Base-by-base conservation (phyloP, 2,888 invertebrate genomes). In the Drosophila sordidula region DNA sequence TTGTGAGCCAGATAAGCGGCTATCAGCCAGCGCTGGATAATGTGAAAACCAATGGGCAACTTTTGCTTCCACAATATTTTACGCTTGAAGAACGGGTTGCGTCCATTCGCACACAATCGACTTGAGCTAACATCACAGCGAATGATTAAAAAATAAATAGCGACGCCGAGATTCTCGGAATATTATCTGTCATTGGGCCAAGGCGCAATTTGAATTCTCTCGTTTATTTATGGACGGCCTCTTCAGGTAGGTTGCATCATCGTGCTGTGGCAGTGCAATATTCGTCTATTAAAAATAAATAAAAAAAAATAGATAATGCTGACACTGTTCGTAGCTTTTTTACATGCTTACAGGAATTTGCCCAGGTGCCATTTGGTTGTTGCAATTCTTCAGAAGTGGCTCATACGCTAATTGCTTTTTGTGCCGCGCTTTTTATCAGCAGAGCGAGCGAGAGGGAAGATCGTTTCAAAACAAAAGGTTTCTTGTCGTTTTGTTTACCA, bases 1-100 rank as follows among this genome's bases (percentile, higher is more conserved):
- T 75, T 75, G 62, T 56, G 66, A 52, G 61, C 12, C 66, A 75
- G 75, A 75, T 75, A 75, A 75, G 75, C 67, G 8, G 42, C 16
- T 71, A 71, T 75, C 71, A 57, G 54, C 14, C n/a, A 41, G 34
- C n/a, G 51, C 45, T 75, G 74, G 70, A 75, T 75, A 70, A 65
- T 70, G 52, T 47, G 14, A 9, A 39, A 39, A 25, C 6, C 8
- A 12, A 29, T 34, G 46, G 3, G 38, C 14, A 42, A 52, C 16
- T 5, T 51, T 51, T 54, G 12, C 29, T 29, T 9, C 29, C 22
- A 6, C 46, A 52, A 49, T 11, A n/a, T 26, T 3, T 29, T 29
- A 12, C 4, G 14, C 39, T 8, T 14, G 1, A 11, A 0, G 18
- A 64, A 41, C 26, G 41, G 18, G 18, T 46, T 45, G 39, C 14